These are phyloP conservation scores for Ptychobarbus kaznakovi DNA, from an alignment of 2,797 vertebrate genomes.

Conservation along the genomic window DNA sequence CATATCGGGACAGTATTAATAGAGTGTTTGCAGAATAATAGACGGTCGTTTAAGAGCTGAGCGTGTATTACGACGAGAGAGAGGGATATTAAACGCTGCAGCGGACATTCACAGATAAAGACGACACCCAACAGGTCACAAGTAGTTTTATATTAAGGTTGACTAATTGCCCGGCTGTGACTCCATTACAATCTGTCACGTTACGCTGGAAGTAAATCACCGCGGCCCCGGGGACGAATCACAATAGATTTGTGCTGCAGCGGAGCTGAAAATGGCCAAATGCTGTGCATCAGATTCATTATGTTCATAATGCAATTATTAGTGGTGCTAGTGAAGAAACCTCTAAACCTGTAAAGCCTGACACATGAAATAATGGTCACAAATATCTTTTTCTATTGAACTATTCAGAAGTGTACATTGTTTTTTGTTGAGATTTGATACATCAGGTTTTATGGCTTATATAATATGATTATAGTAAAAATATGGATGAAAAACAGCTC, in stretches of 20 bases:
- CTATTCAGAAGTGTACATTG: not conserved
- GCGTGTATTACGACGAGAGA: conserved; percentile 46
- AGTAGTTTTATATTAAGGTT: conserved; percentile 64
- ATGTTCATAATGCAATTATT: not conserved
- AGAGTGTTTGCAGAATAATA: conserved; percentile 67
- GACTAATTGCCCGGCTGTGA: conserved; percentile 68
- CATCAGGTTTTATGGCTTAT: not conserved
- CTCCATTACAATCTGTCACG: conserved; percentile 67
- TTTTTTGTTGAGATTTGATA: not conserved
- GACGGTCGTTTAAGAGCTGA: conserved; percentile 32
- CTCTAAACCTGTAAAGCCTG: not conserved
- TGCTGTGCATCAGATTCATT: conserved; percentile 14
- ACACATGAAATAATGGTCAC: not conserved
- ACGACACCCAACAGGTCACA: conserved; percentile 57
- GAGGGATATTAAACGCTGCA: conserved; percentile 63
- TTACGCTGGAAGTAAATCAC: conserved; percentile 63
- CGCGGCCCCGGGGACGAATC: conserved; percentile 43
- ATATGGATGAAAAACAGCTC: not conserved
- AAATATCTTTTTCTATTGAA: not conserved
- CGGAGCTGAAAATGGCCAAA: conserved; percentile 2
- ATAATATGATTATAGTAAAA: not conserved
- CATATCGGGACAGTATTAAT: conserved; percentile 64
- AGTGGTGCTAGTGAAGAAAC: not conserved
- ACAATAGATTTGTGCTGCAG: not conserved
- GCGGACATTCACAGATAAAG: conserved; percentile 61